Conservation (phyloP, 2,888 invertebrate genomes). For the Meteorus cinctellus region DNA sequence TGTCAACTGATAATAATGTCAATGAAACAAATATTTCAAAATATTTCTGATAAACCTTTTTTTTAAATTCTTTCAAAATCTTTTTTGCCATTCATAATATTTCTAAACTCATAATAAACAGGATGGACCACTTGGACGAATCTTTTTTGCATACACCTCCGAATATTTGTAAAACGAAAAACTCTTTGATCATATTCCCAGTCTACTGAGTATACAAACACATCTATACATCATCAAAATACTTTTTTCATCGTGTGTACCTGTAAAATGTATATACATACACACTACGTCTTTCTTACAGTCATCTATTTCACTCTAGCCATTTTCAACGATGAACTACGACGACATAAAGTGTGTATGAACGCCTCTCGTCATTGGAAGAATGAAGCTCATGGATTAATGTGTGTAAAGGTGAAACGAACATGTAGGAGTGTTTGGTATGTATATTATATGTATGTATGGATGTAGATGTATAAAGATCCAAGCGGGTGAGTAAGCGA, state of each 20-base stretch:
- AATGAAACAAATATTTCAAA: no score
- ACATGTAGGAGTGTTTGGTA: not conserved
- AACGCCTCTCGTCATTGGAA: not conserved
- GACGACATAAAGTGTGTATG: not conserved
- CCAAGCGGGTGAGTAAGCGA: conserved; percentile 53
- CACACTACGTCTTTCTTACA: not conserved
- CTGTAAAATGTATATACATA: conserved; percentile 29
- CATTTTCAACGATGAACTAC: not conserved
- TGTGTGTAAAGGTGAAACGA: not conserved
- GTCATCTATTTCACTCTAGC: conserved; percentile 17
- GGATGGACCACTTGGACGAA: conserved; percentile 48
- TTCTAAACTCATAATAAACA: not conserved
- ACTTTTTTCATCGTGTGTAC: conserved; percentile 13
- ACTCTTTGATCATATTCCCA: conserved; percentile 50
- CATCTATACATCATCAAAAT: conserved; percentile 19
- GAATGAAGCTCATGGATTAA: not conserved
- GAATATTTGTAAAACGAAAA: conserved; percentile 40
- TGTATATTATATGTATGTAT: not conserved
- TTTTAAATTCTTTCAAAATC: no score
- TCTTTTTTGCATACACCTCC: conserved; percentile 21
- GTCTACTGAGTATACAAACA: not conserved
- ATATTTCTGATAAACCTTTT: no score
- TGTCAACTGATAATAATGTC: no score
- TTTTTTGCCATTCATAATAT: no score
- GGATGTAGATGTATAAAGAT: conserved; percentile 32